phyloP scores from a whole-genome alignment of 1,140 invertebrate genomes.

The Scaptomyza hsui region DNA sequence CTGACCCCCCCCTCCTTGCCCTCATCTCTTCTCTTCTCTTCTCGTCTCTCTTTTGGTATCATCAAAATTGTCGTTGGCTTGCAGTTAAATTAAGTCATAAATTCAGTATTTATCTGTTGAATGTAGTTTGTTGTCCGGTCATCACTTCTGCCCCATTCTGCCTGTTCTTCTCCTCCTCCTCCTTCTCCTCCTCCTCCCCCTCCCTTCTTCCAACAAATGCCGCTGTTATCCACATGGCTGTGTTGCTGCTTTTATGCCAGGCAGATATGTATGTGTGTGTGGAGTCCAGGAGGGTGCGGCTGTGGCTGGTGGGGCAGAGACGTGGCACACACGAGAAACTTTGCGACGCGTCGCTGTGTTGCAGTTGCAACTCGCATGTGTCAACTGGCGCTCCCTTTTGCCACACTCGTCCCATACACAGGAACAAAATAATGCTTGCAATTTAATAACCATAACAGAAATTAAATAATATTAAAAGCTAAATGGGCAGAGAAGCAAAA shows the following conservation, averaged over 20 bases:
- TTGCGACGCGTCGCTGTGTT: constrained; percentile 9
- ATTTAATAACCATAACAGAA: neutral
- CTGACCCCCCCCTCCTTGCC: neutral
- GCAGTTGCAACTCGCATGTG: constrained; percentile 56
- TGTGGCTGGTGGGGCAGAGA: neutral
- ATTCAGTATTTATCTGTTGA: constrained; percentile 84
- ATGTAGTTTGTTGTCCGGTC: constrained; percentile 84
- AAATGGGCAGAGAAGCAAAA: no score
- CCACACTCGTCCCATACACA: neutral
- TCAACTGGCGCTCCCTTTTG: constrained; percentile 53
- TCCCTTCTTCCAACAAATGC: constrained; percentile 9
- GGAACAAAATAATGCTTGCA: neutral
- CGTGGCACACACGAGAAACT: neutral
- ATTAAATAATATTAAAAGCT: neutral
- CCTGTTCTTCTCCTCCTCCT: constrained; percentile 9
- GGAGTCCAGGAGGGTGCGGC: neutral
- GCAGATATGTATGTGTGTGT: constrained; percentile 47
- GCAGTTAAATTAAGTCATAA: constrained; percentile 84
- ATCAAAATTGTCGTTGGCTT: constrained; percentile 81
- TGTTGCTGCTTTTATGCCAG: constrained; percentile 75
- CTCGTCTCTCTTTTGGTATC: constrained; percentile 39
- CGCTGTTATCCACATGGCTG: constrained; percentile 66
- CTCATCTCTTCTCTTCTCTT: neutral
- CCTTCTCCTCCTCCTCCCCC: neutral
- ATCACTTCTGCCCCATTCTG: constrained; percentile 71